phyloP scores from a whole-genome alignment of 2,797 vertebrate species.

The Odontamblyopus rebecca region DNA sequence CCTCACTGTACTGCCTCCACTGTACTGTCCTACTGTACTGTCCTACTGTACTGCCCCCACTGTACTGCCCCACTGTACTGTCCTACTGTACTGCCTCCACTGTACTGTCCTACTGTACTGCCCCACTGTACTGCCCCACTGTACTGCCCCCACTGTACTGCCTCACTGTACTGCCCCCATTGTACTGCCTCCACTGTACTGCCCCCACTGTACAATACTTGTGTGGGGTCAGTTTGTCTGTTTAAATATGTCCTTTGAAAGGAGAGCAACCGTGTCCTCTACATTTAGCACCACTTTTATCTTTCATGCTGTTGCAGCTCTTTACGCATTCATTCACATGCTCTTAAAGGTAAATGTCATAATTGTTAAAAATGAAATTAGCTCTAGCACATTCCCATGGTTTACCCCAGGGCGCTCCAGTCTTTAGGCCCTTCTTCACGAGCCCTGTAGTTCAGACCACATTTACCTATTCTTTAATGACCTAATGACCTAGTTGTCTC shows the following conservation, averaged over 20 bases:
- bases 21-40: too few species aligned
- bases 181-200: too few species aligned
- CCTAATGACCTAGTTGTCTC: conserved; percentile 13
- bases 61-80: too few species aligned
- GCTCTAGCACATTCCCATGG: neutral
- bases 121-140: too few species aligned
- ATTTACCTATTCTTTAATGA: conserved; percentile 36
- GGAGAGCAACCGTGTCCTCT: neutral
- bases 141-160: too few species aligned
- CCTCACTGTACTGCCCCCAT: too few species aligned
- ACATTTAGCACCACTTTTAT: neutral
- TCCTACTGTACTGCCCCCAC: too few species aligned
- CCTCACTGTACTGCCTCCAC: too few species aligned
- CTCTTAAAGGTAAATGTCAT: neutral
- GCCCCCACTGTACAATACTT: too few species aligned
- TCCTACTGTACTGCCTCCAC: too few species aligned
- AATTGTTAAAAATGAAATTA: neutral
- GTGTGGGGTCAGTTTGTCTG: too few species aligned
- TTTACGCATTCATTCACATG: neutral
- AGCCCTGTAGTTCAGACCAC: conserved; percentile 21
- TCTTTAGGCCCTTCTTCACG: neutral
- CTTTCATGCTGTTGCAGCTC: neutral
- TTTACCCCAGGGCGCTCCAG: neutral
- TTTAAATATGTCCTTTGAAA: neutral
- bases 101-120: too few species aligned